Percentiles rank a stretch among this genome's conserved stretches.
Conservation (phyloP, 2,113 vertebrate genomes). For the Cynocephalus volans region DNA sequence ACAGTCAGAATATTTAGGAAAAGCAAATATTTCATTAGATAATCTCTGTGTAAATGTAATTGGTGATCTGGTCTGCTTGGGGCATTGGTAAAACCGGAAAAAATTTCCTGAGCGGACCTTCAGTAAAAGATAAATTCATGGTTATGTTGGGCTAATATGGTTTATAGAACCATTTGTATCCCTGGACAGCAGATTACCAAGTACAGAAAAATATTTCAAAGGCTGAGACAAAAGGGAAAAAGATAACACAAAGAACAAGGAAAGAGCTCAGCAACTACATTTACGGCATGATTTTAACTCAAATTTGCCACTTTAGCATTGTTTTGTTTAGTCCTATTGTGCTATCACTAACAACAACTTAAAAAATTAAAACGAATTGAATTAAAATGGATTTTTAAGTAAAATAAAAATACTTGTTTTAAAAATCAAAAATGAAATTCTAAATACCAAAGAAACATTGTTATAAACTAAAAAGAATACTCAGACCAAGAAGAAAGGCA, state of each 20-base stretch:
- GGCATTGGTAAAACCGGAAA: no score
- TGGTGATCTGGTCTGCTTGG: no score
- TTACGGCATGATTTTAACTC: background rate
- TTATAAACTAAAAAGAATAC: background rate
- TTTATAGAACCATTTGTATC: no score
- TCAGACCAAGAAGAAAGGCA: background rate
- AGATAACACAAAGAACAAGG: background rate
- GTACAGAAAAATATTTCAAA: background rate
- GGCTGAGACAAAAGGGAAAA: background rate
- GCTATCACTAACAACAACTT: background rate
- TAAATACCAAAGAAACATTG: background rate
- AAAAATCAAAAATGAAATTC: background rate
- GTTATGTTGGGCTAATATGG: no score
- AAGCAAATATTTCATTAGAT: background rate
- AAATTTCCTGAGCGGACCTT: no score
- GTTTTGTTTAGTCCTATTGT: background rate
- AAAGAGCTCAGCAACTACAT: background rate
- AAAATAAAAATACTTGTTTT: background rate
- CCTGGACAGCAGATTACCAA: no score
- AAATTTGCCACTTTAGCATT: background rate
- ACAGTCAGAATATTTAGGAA: background rate
- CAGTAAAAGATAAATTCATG: no score
- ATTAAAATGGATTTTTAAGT: background rate
- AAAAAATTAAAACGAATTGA: background rate
- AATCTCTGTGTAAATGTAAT: no score